Evolutionary conservation across 2,888 invertebrate genomes (phyloP), one percentile per base, ranked within the genome.

Genomic region (Lithophane socia): DNA sequence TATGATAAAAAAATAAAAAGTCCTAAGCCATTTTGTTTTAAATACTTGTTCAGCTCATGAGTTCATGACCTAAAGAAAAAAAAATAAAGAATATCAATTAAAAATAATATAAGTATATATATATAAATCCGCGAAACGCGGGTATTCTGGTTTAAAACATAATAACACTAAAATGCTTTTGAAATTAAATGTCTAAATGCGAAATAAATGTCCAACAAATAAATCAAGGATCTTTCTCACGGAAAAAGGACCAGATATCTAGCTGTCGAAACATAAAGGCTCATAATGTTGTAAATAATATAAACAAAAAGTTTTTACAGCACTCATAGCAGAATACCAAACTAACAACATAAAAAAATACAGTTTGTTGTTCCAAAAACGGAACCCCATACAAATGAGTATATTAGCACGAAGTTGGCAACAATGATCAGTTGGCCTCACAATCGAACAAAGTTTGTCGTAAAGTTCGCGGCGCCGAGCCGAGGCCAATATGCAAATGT

Each of bases 401-500:
- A 69, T 77, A 74, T 83, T 83, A 77, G 66, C 68, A 42, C 74
- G n/a, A 81, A 84, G 77, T 84, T 85, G 86, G 72, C 68, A 85
- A 66, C 79, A 69, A 44, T 79, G 75, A 86, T 85, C 83, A 84
- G 75, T 79, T 74, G 71, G 63, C 67, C 61, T 78, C 73, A 77
- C 85, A 82, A 83, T 80, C 78, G 77, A 82, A 82, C 87, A 86
- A 90, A 93, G 90, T 92, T 92, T 87, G 74, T 87, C 84, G 75
- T 82, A 90, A 90, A 91, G 90, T 92, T 90, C 82, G 84, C 88
- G 88, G 85, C 87, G 88, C 82, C 76, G 89, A 77, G 70, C 71
- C 60, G 80, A 82, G 92, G 92, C 91, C 93, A 91, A 93, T 94
- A 95, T 96, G 96, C 94, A 94, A 96, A 96, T 95, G 93, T 91